phyloP scores from a whole-genome alignment of 2,888 invertebrate species.

The Scaptomyza parva region DNA sequence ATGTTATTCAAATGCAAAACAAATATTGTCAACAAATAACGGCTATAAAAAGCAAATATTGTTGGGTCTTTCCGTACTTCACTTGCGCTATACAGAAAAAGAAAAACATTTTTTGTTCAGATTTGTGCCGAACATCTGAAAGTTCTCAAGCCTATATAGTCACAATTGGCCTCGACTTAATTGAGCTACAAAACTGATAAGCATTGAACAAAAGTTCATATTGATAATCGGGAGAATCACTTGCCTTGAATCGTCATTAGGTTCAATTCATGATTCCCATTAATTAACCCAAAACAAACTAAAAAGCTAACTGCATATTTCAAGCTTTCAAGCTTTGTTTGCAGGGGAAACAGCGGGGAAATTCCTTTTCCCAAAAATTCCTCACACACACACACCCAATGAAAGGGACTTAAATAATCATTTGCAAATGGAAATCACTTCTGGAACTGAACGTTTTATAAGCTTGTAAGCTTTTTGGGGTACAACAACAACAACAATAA shows the following conservation, averaged over 20 bases:
- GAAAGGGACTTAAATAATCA: background rate
- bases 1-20: slow-evolving; percentile 63
- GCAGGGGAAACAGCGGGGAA: background rate
- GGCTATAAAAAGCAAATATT: slow-evolving; percentile 18
- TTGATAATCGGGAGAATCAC: no score
- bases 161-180: slow-evolving; percentile 51
- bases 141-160: slow-evolving; percentile 27
- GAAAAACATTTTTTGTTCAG: background rate
- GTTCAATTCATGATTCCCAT: no score
- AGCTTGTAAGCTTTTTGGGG: background rate
- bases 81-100: slow-evolving; percentile 23
- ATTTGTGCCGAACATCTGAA: background rate
- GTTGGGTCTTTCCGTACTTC: slow-evolving; percentile 5
- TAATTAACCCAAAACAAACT: no score
- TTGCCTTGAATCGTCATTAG: no score
- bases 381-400: background rate
- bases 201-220: slow-evolving; percentile 21
- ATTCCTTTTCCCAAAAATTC: no score
- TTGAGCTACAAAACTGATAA: slow-evolving; percentile 44
- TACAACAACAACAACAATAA: background rate
- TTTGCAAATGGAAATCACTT: background rate
- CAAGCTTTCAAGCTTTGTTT: background rate
- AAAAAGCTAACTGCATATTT: no score
- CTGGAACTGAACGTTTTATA: background rate
- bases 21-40: slow-evolving; percentile 62